Base-by-base conservation (phyloP, 2,888 invertebrate genomes). In the Mesoligia furuncula region DNA sequence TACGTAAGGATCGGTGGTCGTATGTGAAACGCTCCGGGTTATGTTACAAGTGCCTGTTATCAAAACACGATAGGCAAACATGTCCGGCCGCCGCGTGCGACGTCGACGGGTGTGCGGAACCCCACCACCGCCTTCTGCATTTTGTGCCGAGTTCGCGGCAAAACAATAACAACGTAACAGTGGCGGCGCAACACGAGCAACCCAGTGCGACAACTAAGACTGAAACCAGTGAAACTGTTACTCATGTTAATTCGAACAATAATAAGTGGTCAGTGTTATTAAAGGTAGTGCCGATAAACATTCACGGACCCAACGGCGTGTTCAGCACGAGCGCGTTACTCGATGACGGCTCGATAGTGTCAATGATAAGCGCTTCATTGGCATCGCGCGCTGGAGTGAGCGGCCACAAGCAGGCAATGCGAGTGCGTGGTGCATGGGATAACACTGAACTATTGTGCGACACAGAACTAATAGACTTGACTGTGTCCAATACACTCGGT, bases 171-270 rank as follows among this genome's bases (percentile, higher is more conserved):
- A 61, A 27, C 27, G 27, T 61, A 61, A 31, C n/a, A n/a, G 57
- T 17, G 61, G 8, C 61, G 27, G 8, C 27, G 61, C 27, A 31
- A 59, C 27, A 7, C 2, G 27, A 27, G n/a, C 59, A 59, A 59
- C 59, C n/a, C 13, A 59, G 59, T 59, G 59, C n/a, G 5, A 54
- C 54, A 54, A 24, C 24, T 15, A 15, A 27, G 59, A 27, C 59
- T 59, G 59, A 59, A 59, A 57, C 57, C n/a, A 59, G 57, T 59
- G 57, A 59, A n/a, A 59, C n/a, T 13, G 57, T n/a, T n/a, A 59
- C 13, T 15, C n/a, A 15, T 15, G 57, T 59, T 59, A 59, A n/a
- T 24, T 51, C 20, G 51, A 51, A 51, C 51, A 8, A 51, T 51
- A 20, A 51, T 20, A 51, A 51, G 20, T 59, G 57, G 57, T 27